Percentiles rank a stretch among this genome's conserved stretches.
These are phyloP conservation scores for Macrostomum lignano DNA, from an alignment of 1,140 invertebrate genomes.

Conservation along the genomic window DNA sequence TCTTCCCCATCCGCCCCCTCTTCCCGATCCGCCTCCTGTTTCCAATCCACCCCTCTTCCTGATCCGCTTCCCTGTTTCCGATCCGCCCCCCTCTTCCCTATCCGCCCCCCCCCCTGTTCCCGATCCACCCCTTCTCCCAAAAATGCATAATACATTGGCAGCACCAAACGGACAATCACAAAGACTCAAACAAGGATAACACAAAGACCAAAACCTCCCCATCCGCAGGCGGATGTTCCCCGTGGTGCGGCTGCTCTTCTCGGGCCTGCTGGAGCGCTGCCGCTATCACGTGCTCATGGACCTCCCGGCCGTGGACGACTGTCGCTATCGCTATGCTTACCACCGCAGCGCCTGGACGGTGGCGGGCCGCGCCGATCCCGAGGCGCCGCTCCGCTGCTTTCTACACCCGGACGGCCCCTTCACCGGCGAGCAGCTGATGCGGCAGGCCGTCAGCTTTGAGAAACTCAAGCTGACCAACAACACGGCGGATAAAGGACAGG, in stretches of 20 bases:
- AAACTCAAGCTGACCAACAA: constrained; percentile 98
- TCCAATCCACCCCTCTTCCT: too few species aligned
- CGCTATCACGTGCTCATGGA: constrained; percentile 74
- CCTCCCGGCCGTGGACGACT: constrained; percentile 81
- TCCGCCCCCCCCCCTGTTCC: too few species aligned
- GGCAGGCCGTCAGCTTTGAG: constrained; percentile 92
- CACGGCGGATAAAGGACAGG: constrained; percentile 90
- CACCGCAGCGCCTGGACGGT: constrained; percentile 88
- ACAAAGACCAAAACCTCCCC: too few species aligned
- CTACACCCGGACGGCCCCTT: constrained; percentile 88
- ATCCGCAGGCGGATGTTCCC: constrained; percentile 97
- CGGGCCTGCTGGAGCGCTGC: constrained; percentile 38
- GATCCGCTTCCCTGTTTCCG: too few species aligned
- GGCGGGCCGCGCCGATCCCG: constrained; percentile 34
- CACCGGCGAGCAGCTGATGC: constrained; percentile 66
- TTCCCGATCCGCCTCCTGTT: too few species aligned
- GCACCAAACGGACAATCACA: too few species aligned
- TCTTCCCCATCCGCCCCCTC: too few species aligned
- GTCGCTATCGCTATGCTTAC: constrained; percentile 89
- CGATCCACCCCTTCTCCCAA: too few species aligned
- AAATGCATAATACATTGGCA: too few species aligned
- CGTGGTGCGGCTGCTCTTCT: constrained; percentile 66
- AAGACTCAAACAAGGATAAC: too few species aligned
- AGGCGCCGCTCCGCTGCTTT: constrained; percentile 38
- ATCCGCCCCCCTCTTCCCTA: too few species aligned